Conservation (phyloP, 1,140 invertebrate species). For the Trichonephila inaurata region DNA sequence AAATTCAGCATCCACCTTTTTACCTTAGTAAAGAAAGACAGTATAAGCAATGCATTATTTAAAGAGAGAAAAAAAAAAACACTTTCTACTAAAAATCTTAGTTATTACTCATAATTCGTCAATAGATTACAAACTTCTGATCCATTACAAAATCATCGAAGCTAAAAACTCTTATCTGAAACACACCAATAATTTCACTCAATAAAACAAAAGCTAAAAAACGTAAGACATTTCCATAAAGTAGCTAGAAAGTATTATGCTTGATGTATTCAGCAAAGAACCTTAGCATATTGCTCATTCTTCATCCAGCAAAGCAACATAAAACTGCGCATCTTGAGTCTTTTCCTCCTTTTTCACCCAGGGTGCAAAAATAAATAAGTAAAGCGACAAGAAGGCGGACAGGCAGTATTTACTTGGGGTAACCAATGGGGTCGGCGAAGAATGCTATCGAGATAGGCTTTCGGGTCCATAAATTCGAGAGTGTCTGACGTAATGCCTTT, state of each 20-base stretch:
- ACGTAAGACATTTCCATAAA: background rate
- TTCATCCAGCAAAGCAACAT: background rate
- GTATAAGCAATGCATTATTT: no score
- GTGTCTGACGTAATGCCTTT: background rate
- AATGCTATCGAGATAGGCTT: constrained; percentile 2
- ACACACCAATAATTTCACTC: no score
- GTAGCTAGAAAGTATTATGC: background rate
- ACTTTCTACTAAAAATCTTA: no score
- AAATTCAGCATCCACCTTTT: no score
- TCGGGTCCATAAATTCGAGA: background rate
- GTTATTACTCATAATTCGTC: no score
- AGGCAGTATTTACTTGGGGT: background rate
- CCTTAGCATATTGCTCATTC: background rate
- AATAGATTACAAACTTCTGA: no score
- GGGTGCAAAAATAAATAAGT: constrained; percentile 25
- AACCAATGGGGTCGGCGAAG: background rate
- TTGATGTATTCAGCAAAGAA: background rate
- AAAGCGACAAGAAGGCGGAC: constrained; percentile 7
- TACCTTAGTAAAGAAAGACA: no score
- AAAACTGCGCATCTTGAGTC: constrained; percentile 2
- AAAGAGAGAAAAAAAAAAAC: no score
- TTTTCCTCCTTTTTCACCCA: background rate
- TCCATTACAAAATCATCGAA: no score
- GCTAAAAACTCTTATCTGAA: no score
- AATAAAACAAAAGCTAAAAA: no score